phyloP scores from a whole-genome alignment of 2,888 invertebrate species.

The Diloba caeruleocephala region DNA sequence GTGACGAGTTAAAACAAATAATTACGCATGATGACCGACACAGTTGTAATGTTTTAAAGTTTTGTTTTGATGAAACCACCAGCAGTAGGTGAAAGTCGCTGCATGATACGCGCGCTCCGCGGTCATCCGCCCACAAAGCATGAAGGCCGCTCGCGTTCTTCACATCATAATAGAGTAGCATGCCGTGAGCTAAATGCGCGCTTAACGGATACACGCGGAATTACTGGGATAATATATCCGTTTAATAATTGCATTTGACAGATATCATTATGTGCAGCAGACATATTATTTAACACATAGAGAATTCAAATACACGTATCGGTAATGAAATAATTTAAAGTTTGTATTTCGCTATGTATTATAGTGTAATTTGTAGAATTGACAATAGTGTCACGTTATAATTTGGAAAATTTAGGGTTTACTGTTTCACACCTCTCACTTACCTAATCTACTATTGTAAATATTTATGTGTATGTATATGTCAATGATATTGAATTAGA shows the following conservation, averaged over 20 bases:
- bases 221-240: conserved; percentile 4
- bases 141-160: conserved; percentile 77
- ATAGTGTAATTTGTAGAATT: too few species aligned
- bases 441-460: conserved; percentile 23
- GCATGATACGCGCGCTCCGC: conserved; percentile 65
- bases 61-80: conserved; percentile 72
- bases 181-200: conserved; percentile 48
- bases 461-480: too few species aligned
- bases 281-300: too few species aligned
- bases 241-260: not conserved
- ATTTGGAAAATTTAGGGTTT: conserved; percentile 3
- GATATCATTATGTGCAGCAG: too few species aligned
- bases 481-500: conserved; percentile 12
- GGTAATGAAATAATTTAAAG: too few species aligned
- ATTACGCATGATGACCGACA: conserved; percentile 48
- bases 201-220: conserved; percentile 28
- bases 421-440: conserved; percentile 11
- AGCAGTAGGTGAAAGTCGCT: conserved; percentile 76
- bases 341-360: too few species aligned
- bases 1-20: conserved; percentile 40
- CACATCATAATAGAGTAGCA: conserved; percentile 56
- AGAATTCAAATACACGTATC: too few species aligned
- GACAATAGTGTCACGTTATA: too few species aligned
- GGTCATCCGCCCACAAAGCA: conserved; percentile 81
- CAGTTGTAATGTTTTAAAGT: conserved; percentile 52